Base-by-base conservation (phyloP, 2,113 vertebrate genomes). In the Fulica atra region DNA sequence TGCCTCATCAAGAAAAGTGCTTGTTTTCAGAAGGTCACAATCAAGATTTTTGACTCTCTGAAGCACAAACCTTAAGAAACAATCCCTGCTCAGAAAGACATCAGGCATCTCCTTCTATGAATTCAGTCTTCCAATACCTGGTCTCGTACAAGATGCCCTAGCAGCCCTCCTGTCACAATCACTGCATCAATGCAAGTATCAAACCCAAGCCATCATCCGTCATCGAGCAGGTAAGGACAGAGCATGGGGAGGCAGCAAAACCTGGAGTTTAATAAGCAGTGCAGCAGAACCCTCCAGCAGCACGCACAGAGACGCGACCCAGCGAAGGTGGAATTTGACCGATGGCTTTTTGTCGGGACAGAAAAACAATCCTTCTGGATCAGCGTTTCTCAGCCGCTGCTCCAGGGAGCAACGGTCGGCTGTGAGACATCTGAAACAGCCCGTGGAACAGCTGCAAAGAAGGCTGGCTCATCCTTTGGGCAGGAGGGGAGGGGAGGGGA, bases 361-460 rank as follows among this genome's bases (percentile, higher is more conserved):
- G 66, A 38, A 68, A 73, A 82, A n/a, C 68, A 74, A 60, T 26
- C 40, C 38, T 60, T 63, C 46, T 65, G 73, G 61, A 79, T 73
- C 86, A 63, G 68, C 17, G 26, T 81, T 95, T 89, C 77, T 92
- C 81, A 92, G 70, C 53, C 23, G 1, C 77, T 72, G 77, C 91
- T n/a, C 72, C 65, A 64, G 61, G 35, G 56, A 91, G 77, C 42
- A 96, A 64, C 1, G 9, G 64, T 71, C 6, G 12, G 64, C 86
- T 68, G 56, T 2, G 26, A 91, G 69, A 84, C 33, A 86, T 74
- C 38, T 57, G 64, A 93, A 81, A 91, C 35, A 56, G 48, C 56
- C 76, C 3, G 0, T 21, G 76, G 80, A 94, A 93, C 86, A 87
- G 89, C 88, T 86, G 88, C 79, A 88, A 31, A 70, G 74, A 82